Evolutionary conservation across 2,113 vertebrate species (phyloP), one percentile per base, ranked within the genome.

Genomic region (zebrafish (Danio rerio)): DNA sequence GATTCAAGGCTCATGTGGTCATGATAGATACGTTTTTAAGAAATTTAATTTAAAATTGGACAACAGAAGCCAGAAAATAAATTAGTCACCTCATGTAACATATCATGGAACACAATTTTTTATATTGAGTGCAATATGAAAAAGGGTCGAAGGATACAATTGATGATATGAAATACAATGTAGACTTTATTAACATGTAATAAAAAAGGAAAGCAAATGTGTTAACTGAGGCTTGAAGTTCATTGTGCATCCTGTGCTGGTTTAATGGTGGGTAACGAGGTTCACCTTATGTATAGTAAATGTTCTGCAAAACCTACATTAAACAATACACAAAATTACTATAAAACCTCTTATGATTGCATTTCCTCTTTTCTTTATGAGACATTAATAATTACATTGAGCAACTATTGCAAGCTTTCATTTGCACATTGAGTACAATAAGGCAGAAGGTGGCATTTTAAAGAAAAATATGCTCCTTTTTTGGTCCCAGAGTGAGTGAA

Each of bases 191-290:
- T 11, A 15, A 55, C 7, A 47, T 10, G 59, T 61, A 47, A 6
- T 76, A 7, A 76, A 55, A 76, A 76, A 21, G 40, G 55, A 76
- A 76, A 76, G 42, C 73, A 61, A 47, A 76, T 75, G 42, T 59
- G 55, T 55, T 47, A 61, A 15, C 73, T 75, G 53, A 75, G 47
- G 73, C 55, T 47, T 75, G n/a, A 75, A 75, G 55, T 59, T 76
- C 55, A 76, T 76, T 76, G 73, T 76, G 47, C 73, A 76, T 76
- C 53, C 73, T 76, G 73, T 76, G 42, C 73, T 59, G 55, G 42
- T 43, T 59, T 61, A 76, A 61, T 76, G 55, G 3, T 47, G 42
- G 55, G 53, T 80, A 45, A 16, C n/a, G 13, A 71, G 53, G 9
- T 21, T 71, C n/a, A 45, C 18, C 40, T 40, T 61, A 43, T 50